A percentile compares a stretch with the other conserved stretches of the same genome.
Evolutionary conservation across 2,797 vertebrate genomes (phyloP).

Genomic region (Gymnoscopelus microlampas): DNA sequence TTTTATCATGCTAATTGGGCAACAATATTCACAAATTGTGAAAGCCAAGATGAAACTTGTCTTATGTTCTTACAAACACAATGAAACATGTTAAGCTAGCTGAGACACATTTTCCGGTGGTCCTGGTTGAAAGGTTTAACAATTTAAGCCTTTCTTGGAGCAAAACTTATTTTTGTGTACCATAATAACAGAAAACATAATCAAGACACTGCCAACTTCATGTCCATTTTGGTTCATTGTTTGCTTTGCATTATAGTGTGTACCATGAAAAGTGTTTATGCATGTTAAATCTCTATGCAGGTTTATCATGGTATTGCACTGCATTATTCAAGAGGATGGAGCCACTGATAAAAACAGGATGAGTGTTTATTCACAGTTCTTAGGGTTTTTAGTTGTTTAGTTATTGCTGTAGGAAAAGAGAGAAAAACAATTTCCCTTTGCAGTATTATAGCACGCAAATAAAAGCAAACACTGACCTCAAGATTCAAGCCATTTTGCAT

Average conservation of each 20-base stretch:
- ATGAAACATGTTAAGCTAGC: too few species aligned
- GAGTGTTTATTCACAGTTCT: constrained; percentile 9
- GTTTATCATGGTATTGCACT: constrained; percentile 25
- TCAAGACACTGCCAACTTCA: constrained; percentile 13
- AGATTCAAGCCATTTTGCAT: constrained; percentile 5
- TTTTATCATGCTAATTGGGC: too few species aligned
- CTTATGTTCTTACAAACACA: too few species aligned
- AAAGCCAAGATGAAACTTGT: too few species aligned
- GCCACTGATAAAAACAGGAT: constrained; percentile 24
- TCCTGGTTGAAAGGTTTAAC: too few species aligned
- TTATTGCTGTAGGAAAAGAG: neutral
- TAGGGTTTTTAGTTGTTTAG: constrained; percentile 9
- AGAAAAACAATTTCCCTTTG: constrained; percentile 5
- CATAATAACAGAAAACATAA: constrained; percentile 25
- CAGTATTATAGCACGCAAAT: constrained; percentile 7
- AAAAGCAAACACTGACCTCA: constrained; percentile 30
- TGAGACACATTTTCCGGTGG: too few species aligned
- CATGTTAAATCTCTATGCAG: constrained; percentile 11
- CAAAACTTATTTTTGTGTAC: neutral
- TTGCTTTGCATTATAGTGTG: constrained; percentile 23
- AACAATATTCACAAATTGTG: too few species aligned
- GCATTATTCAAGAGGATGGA: constrained; percentile 40
- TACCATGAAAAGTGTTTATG: neutral
- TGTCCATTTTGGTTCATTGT: constrained; percentile 12
- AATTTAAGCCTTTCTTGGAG: neutral